Conservation (phyloP, 2,888 invertebrate genomes). For the Amiota mariae region DNA sequence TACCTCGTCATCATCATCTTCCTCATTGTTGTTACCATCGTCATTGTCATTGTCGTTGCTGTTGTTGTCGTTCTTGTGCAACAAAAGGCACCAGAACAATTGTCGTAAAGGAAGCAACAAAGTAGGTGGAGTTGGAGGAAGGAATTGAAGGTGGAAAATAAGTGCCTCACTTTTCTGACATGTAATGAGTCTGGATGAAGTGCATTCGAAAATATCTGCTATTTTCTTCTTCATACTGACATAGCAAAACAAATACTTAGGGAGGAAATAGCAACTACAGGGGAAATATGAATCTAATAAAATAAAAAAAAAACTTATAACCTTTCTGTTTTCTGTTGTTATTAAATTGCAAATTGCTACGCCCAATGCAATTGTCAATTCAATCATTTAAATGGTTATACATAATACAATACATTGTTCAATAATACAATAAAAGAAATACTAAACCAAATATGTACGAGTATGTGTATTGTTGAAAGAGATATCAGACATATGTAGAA, state of each 20-base stretch:
- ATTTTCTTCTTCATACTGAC: neutral
- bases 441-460: too few relatives aligned
- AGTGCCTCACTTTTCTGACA: conserved; percentile 22
- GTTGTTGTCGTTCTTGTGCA: conserved; percentile 15
- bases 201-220: neutral
- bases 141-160: neutral
- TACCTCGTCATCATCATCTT: conserved; percentile 30
- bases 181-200: conserved; percentile 15
- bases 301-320: too few relatives aligned
- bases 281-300: too few relatives aligned
- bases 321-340: too few relatives aligned
- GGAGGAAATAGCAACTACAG: too few relatives aligned
- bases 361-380: too few relatives aligned
- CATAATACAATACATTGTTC: too few relatives aligned
- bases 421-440: too few relatives aligned
- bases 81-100: neutral
- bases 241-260: neutral
- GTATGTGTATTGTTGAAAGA: too few relatives aligned
- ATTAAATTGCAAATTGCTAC: too few relatives aligned
- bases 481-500: too few relatives aligned
- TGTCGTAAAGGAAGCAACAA: neutral
- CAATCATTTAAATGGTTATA: too few relatives aligned
- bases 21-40: conserved; percentile 19
- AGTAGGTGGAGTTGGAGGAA: neutral
- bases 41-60: conserved; percentile 36